phyloP scores from a whole-genome alignment of 2,888 invertebrate genomes.

The Bombylius discolor region DNA sequence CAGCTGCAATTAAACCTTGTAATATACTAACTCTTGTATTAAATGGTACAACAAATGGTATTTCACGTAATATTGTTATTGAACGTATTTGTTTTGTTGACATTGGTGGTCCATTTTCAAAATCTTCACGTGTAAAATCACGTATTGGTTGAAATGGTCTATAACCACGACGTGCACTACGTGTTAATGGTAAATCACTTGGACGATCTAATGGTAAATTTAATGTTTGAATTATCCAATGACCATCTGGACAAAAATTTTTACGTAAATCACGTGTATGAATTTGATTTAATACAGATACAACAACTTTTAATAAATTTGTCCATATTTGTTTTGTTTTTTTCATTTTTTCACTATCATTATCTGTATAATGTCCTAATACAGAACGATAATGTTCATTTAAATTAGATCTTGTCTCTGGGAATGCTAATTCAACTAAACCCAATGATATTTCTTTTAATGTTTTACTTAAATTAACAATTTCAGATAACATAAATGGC shows the following conservation, averaged over 20 bases:
- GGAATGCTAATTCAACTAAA: constrained; percentile 73
- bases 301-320: constrained; percentile 56
- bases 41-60: constrained; percentile 91
- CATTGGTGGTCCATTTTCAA: constrained; percentile 68
- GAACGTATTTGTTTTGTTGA: constrained; percentile 80
- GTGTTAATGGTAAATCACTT: constrained; percentile 41
- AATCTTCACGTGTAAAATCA: constrained; percentile 43
- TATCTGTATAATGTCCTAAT: constrained; percentile 29
- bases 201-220: constrained; percentile 42
- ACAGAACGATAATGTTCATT: constrained; percentile 47
- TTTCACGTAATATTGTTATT: constrained; percentile 74
- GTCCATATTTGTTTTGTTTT: constrained; percentile 56
- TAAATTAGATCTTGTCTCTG: constrained; percentile 54
- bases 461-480: constrained; percentile 57
- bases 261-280: constrained; percentile 78
- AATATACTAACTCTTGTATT: constrained; percentile 76
- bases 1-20: constrained; percentile 50
- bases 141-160: constrained; percentile 44
- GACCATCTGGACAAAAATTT: constrained; percentile 56
- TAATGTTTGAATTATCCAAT: constrained; percentile 47
- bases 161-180: constrained; percentile 38
- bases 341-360: constrained; percentile 28
- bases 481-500: constrained; percentile 60
- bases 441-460: constrained; percentile 72
- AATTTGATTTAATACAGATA: constrained; percentile 64